Evolutionary conservation across 1,140 invertebrate genomes (phyloP), one percentile per base, ranked within the genome.

Genomic region (Hirudo medicinalis): DNA sequence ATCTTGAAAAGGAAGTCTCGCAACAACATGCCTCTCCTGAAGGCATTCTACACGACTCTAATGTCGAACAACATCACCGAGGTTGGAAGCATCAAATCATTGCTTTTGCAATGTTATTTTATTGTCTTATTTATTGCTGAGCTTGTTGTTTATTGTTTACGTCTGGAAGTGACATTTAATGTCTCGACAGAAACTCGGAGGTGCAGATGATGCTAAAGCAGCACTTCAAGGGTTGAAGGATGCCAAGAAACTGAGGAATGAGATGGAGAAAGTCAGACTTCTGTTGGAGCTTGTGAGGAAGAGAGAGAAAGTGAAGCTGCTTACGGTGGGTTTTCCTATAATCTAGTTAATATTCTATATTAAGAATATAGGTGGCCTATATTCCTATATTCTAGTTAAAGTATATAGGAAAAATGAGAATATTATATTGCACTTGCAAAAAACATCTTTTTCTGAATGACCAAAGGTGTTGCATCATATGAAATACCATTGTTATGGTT

Each of bases 271-370:
- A 73, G 93, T 92, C 6, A 86, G 94, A 76, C 84, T 97, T 25
- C 84, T 97, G 0, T 94, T 94, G 79, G 94, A 97, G 81, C 82
- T 97, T 71, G 92, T 97, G 9, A 86, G 94, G 22, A 98, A 97
- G 81, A 85, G 94, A 60, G 94, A 97, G 82, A 94, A 94, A 80
- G 82, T 93, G 2, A 98, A 98, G 82, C 87, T 91, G 72, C 91
- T 93, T 81, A 85, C 89, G 76, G 89, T 92, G 11, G 36, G 67
- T 68, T 43, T n/a, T 29, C n/a, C n/a, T 27, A 9, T n/a, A 32
- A 22, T 22, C n/a, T 67, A 5, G 2, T 29, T 20, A n/a, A n/a
- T n/a, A n/a, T n/a, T n/a, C n/a, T n/a, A n/a, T n/a, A n/a, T n/a
- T n/a, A n/a, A n/a, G n/a, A n/a, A n/a, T n/a, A n/a, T n/a, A n/a